Evolutionary conservation across 1,140 invertebrate species (phyloP).

Genomic region (Drosophila tropicalis): DNA sequence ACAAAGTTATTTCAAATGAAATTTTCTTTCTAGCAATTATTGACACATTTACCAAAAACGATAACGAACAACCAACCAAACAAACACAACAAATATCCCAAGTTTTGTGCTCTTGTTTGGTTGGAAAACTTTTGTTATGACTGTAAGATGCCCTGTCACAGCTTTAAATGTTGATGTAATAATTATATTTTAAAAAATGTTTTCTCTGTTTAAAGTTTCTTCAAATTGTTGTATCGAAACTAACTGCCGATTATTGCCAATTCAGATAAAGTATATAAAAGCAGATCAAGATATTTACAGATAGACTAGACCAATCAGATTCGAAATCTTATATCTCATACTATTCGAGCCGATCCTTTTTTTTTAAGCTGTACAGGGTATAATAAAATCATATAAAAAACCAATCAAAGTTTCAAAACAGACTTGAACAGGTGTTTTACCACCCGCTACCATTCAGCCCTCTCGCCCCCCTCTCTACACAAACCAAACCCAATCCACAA

Average conservation of each 20-base stretch:
- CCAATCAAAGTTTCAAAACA: constrained; percentile 76
- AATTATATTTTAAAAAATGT: too few relatives aligned
- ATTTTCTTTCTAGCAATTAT: constrained; percentile 63
- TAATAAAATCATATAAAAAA: constrained; percentile 66
- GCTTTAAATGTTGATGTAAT: too few relatives aligned
- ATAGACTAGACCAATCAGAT: too few relatives aligned
- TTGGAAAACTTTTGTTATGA: constrained; percentile 1
- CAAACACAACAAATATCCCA: neutral
- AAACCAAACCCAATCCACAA: neutral
- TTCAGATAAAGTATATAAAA: too few relatives aligned
- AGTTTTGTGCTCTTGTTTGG: constrained; percentile 1
- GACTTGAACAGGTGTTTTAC: constrained; percentile 67
- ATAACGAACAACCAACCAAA: neutral
- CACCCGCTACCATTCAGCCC: neutral
- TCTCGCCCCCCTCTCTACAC: too few relatives aligned
- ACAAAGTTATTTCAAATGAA: constrained; percentile 5
- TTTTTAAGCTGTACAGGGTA: constrained; percentile 21
- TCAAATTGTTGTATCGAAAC: too few relatives aligned
- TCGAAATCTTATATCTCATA: too few relatives aligned
- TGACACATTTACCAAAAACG: constrained; percentile 63
- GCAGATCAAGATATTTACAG: too few relatives aligned
- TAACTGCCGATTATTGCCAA: too few relatives aligned
- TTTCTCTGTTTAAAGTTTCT: too few relatives aligned
- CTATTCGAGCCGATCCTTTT: neutral
- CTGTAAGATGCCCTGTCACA: neutral